Evolutionary conservation across 2,888 invertebrate genomes (phyloP), one percentile per base, ranked within the genome.

Genomic region (Leptopilina syphax): DNA sequence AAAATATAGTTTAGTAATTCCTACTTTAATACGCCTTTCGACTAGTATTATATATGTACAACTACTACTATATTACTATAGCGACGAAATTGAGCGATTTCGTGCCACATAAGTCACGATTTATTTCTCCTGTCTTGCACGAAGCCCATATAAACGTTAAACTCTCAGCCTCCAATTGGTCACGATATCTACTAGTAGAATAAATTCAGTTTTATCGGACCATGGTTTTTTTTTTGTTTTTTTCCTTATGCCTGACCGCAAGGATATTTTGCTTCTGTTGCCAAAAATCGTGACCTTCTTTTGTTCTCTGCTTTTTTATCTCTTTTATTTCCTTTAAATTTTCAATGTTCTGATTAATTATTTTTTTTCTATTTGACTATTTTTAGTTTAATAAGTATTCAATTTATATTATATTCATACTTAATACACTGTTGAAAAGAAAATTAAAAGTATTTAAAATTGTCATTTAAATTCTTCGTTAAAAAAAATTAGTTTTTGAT

Each of bases 81-180:
- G 78, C 73, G 78, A 81, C 73, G 63, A 68, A 66, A 34, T 77
- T 44, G 65, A 67, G 68, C 76, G 54, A 77, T 81, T 79, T 79
- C 78, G 44, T 70, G 78, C 77, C 81, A 81, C 77, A 83, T 77
- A 77, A 81, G 76, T 78, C 80, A 76, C 66, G 60, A 76, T 76
- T 82, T 80, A 81, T 81, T 57, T 67, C 57, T 60, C 60, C 34
- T 76, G 18, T 60, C n/a, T 65, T 65, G 78, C 66, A 65, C 54
- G 77, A 80, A 76, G 54, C 41, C 66, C 73, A 80, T 73, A 73
- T 73, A 73, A 57, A 67, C 73, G 76, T 79, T 50, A 50, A 9
- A 79, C 63, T 80, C 79, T 47, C 60, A 68, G 65, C 44, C 57
- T 79, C n/a, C 27, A 24, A 76, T 77, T 77, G 78, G 63, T 41